A percentile compares a stretch with the other conserved stretches of the same genome.
These are phyloP conservation scores for Rafetus swinhoei DNA, from an alignment of 2,113 vertebrate species.

Conservation along the genomic window DNA sequence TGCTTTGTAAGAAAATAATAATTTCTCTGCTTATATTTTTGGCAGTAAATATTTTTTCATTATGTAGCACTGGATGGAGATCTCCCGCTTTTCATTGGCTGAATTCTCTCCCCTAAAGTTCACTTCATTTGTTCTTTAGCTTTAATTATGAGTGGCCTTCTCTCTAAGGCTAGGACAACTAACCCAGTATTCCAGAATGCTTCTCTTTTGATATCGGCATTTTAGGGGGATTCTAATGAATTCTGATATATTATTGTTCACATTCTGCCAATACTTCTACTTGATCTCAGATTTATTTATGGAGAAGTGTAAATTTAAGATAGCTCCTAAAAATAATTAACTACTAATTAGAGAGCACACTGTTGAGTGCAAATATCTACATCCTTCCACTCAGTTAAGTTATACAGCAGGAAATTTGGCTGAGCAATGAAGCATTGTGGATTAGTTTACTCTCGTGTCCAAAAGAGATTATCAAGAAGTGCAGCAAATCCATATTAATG, in stretches of 20 bases:
- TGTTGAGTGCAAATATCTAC: slow-evolving; percentile 53
- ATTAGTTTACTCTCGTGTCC: neutral
- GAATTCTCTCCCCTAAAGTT: neutral
- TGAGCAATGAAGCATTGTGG: slow-evolving; percentile 24
- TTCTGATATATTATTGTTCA: slow-evolving; percentile 4
- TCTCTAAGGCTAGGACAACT: neutral
- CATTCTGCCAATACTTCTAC: slow-evolving; percentile 34
- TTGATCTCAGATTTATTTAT: slow-evolving; percentile 27
- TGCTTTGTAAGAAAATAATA: neutral
- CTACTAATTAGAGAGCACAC: slow-evolving; percentile 39
- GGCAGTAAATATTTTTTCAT: neutral
- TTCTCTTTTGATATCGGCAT: slow-evolving; percentile 4
- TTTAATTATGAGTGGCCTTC: neutral
- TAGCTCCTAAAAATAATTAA: slow-evolving; percentile 31
- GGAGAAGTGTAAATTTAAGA: slow-evolving; percentile 29
- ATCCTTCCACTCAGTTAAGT: slow-evolving; percentile 33
- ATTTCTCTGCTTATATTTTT: neutral
- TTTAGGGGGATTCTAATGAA: slow-evolving; percentile 9
- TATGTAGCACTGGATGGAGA: neutral
- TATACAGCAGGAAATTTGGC: slow-evolving; percentile 41
- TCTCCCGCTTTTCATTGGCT: neutral
- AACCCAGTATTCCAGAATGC: neutral
- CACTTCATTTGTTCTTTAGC: neutral
- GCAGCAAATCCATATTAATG: slow-evolving; percentile 31
- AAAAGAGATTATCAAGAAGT: slow-evolving; percentile 37